These are phyloP conservation scores for Lepisosteus osseus DNA, from an alignment of 2,113 vertebrate genomes.

Conservation along the genomic window DNA sequence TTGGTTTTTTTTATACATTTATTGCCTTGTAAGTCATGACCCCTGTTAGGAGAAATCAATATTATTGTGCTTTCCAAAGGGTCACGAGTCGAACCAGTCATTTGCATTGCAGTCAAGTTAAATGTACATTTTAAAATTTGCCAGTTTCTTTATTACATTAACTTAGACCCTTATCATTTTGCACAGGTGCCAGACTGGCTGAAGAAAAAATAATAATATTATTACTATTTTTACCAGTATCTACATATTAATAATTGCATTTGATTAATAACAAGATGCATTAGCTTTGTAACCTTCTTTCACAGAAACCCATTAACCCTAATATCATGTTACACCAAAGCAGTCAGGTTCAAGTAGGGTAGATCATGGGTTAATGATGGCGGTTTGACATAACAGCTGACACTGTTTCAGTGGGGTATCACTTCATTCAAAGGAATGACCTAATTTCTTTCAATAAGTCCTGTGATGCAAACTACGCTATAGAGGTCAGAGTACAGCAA, in stretches of 20 bases:
- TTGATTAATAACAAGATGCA: conserved; percentile 23
- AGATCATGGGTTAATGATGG: conserved; percentile 31
- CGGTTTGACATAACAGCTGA: conserved; percentile 17
- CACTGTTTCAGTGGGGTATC: conserved; percentile 33
- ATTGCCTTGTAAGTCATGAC: conserved; percentile 35
- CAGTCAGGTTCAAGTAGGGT: conserved; percentile 47
- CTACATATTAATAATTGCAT: too few relatives aligned
- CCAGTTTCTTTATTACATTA: too few relatives aligned
- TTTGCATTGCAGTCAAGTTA: not conserved
- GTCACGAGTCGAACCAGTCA: not conserved
- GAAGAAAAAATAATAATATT: too few relatives aligned
- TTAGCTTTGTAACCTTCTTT: conserved; percentile 45
- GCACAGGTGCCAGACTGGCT: too few relatives aligned
- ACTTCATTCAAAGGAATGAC: conserved; percentile 35
- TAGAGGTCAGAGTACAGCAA: too few relatives aligned
- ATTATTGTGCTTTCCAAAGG: not conserved
- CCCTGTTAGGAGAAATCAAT: conserved; percentile 32
- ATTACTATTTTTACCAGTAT: too few relatives aligned
- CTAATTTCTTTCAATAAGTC: conserved; percentile 19
- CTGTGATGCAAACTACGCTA: too few relatives aligned
- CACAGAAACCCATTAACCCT: conserved; percentile 46
- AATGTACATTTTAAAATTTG: too few relatives aligned
- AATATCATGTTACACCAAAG: conserved; percentile 42
- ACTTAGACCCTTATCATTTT: too few relatives aligned
- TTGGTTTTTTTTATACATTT: conserved; percentile 48